Evolutionary conservation across 2,888 invertebrate species (phyloP), one percentile per base, ranked within the genome.

Genomic region (Trichopoda pennipes): DNA sequence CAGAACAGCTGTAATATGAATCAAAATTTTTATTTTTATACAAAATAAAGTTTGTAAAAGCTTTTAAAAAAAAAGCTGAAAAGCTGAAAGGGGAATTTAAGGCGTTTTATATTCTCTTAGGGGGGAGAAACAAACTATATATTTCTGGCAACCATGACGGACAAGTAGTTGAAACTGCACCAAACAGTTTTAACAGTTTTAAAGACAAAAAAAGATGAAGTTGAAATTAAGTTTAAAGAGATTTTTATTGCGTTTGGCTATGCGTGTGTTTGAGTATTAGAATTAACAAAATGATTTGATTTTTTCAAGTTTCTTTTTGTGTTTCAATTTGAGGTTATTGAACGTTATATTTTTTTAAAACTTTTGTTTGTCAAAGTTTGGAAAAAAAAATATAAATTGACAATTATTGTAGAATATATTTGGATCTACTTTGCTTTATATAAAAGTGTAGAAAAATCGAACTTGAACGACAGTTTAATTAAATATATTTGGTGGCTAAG

Each of bases 401-500:
- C 63, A 21, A 63, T 47, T 77, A 47, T 69, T 63, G 55, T 35
- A 69, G 69, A 61, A 47, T 47, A 55, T 49, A n/a, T n/a, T n/a
- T 44, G 8, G 4, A 28, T 28, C 7, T 51, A 17, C 35, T 19
- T 69, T 69, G 76, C 68, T 28, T 60, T 23, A 61, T 76, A 88
- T 88, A 88, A 88, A 88, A 88, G 88, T 86, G 85, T 86, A 86
- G 76, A 82, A 85, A 53, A 74, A 75, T 80, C 51, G 63, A 80
- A 85, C 85, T 84, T 85, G 84, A 74, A 85, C 83, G 70, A 86
- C 88, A 88, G 88, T 88, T 88, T 86, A 85, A 85, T 79, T 85
- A 86, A 85, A 87, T 85, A 81, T 84, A 75, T 83, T 84, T 74
- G 42, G 74, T 49, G 51, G 69, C 49, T 35, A 35, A 55, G 73